phyloP scores from a whole-genome alignment of 2,888 invertebrate genomes.

The Acanthococcus lagerstroemiae region DNA sequence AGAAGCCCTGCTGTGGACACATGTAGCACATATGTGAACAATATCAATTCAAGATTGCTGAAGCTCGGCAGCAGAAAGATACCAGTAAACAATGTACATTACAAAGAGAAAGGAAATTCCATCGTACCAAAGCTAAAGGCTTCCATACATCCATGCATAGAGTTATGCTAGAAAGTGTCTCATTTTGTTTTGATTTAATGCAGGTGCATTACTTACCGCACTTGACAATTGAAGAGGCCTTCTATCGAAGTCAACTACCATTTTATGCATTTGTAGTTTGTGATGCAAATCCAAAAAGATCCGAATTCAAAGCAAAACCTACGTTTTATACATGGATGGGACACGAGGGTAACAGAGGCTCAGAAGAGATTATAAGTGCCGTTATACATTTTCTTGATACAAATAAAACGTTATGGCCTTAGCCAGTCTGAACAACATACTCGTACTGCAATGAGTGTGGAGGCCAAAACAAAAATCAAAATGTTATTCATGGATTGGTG shows the following conservation, averaged over 20 bases:
- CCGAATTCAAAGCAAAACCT: neutral
- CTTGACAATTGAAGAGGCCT: neutral
- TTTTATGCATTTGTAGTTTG: neutral
- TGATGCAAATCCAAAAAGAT: neutral
- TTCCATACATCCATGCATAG: neutral
- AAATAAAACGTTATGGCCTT: neutral
- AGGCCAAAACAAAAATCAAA: neutral
- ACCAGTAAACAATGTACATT: neutral
- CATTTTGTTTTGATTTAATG: neutral
- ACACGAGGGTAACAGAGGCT: neutral
- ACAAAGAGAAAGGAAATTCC: neutral
- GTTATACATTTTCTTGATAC: neutral
- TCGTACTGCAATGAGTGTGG: neutral
- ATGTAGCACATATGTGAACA: neutral
- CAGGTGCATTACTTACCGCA: neutral
- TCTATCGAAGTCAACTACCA: neutral
- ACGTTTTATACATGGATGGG: neutral
- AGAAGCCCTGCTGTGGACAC: neutral
- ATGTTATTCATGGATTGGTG: neutral
- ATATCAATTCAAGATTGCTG: neutral
- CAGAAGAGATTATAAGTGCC: neutral
- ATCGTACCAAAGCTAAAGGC: neutral
- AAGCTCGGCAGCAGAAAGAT: neutral
- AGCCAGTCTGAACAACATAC: neutral
- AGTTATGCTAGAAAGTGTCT: neutral